These are phyloP conservation scores for Tragopan temminckii DNA, from an alignment of 2,797 vertebrate genomes.

Conservation along the genomic window DNA sequence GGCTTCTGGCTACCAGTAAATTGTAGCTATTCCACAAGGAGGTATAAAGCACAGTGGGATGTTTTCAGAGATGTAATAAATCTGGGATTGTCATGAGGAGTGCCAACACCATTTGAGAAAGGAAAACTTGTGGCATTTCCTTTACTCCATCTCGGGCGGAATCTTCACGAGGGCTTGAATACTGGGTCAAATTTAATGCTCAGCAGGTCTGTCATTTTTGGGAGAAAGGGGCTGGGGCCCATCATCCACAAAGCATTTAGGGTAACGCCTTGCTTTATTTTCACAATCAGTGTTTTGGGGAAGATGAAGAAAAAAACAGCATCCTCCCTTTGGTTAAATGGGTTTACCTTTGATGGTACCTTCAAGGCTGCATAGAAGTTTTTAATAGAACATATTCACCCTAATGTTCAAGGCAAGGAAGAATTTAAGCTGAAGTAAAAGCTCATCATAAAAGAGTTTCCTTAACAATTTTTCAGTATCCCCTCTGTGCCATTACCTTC, in stretches of 20 bases:
- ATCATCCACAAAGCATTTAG: background rate
- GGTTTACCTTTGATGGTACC: background rate
- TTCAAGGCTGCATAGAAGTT: background rate
- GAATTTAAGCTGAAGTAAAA: background rate
- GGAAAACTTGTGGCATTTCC: conserved; percentile 34
- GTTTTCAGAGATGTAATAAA: conserved; percentile 67
- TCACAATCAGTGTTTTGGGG: background rate
- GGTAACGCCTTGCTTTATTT: background rate
- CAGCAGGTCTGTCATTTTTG: background rate
- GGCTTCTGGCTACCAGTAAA: conserved; percentile 68
- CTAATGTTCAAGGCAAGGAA: background rate
- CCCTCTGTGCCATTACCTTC: background rate
- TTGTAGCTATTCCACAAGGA: conserved; percentile 60
- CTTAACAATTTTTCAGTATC: background rate
- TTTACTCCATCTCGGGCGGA: background rate
- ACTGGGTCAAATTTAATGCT: background rate
- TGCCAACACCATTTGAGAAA: conserved; percentile 50
- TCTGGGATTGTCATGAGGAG: background rate
- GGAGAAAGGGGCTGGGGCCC: background rate
- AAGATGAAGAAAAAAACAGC: background rate
- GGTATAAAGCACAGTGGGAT: conserved; percentile 43
- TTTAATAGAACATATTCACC: background rate
- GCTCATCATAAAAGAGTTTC: background rate
- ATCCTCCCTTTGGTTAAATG: background rate
- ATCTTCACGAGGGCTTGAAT: background rate